Base-by-base conservation (phyloP, 2,797 vertebrate species). In the Scarus forsteni region DNA sequence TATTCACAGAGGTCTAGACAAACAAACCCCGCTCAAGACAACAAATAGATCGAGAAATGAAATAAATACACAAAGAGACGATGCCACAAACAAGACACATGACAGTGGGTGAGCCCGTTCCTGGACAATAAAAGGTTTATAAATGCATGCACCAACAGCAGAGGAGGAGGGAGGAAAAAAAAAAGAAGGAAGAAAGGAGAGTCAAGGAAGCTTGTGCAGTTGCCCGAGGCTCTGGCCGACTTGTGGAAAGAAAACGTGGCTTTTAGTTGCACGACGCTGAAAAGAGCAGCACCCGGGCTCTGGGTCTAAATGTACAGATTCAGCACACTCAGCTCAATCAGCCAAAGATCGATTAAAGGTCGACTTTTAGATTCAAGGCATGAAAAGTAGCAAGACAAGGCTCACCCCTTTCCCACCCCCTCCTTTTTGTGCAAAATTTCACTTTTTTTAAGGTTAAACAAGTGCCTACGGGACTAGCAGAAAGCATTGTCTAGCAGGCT, bases 171-270 rank as follows among this genome's bases (percentile, higher is more conserved):
- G 34, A 78, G 79, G 77, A 80, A 85, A 84, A 83, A 80, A 78
- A 80, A 85, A 84, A 83, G 73, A 77, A 88, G 70, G 69, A 87
- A 87, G 94, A 94, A 93, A 95, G 94, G 94, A 94, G 93, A 95
- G 93, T 94, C 93, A 94, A 93, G 88, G 90, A 94, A 94, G 94
- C 93, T 92, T 94, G 94, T 94, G 93, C 93, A 93, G 93, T 95
- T 95, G 94, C 94, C 93, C 88, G 94, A 94, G 93, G 94, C 93
- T 92, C 91, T 92, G 93, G 93, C 90, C 87, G 85, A 92, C 87
- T 89, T 90, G 88, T 85, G 92, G 52, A 54, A 39, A 27, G 27
- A 27, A 39, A 89, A 87, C 73, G 79, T 84, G 83, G 85, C 86
- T 89, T 51, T 85, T 91, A 81, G 85, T 72, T 81, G 86, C 81